Evolutionary conservation across 2,113 vertebrate species (phyloP), one percentile per base, ranked within the genome.

Genomic region (Bothrops jararaca): DNA sequence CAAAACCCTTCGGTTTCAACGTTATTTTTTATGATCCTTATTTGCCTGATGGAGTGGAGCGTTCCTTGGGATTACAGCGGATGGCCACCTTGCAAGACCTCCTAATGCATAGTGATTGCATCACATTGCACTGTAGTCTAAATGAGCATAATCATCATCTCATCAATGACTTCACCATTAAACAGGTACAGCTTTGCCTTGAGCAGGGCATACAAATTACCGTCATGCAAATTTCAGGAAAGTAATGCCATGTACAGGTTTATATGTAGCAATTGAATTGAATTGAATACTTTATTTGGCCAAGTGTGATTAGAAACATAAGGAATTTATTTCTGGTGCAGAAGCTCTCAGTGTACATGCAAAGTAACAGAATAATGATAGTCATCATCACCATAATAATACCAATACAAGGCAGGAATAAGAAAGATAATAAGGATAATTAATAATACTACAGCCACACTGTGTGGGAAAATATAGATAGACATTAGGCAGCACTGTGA

Each of bases 61-160:
- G 98, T 95, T 98, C 98, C 39, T 97, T 99, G 95, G 98, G 98
- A 92, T 97, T 99, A 92, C 98, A 99, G 64, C 97, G 98, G 93
- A 98, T 98, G 98, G 97, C 97, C 94, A 98, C 98, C 90, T 97
- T 99, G 97, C 98, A 98, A 97, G 98, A 99, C 96, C 98, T 99
- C 95, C 98, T 99, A 93, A 98, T 98, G 96, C 98, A 98, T 97
- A 98, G 98, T 86, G 98, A 99, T 98, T 99, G 98, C 89, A 98
- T 99, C 86, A 98, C 98, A 89, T 97, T 99, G 96, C 98, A 99
- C 97, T 99, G 98, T 97, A 98, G 98, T 97, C 98, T 99, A 95
- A 98, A 99, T 93, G 98, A 99, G 97, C 98, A 99, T 98, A 99
- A 98, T 97, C 98, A 99, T 97, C 98, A 99, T 96, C 98, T 98